These are phyloP conservation scores for Bugulina stolonifera DNA, from an alignment of 2,888 invertebrate genomes.

Conservation along the genomic window DNA sequence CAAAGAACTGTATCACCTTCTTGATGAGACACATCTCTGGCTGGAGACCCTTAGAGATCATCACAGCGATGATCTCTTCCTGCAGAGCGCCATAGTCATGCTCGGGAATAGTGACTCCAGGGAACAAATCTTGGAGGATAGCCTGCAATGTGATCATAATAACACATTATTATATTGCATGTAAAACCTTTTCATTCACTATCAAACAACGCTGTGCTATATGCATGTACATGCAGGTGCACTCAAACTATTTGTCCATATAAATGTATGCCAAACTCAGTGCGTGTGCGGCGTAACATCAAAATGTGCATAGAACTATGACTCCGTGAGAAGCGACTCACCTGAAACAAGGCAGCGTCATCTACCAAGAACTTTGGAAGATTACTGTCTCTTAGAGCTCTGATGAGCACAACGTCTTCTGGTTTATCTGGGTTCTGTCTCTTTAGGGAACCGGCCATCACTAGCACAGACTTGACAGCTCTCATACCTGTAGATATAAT, in stretches of 20 bases:
- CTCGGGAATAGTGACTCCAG: slow-evolving; percentile 70
- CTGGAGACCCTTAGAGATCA: slow-evolving; percentile 58
- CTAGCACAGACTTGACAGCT: slow-evolving; percentile 64
- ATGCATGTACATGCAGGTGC: too few species aligned
- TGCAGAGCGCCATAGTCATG: slow-evolving; percentile 73
- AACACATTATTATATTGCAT: too few species aligned
- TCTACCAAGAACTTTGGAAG: slow-evolving; percentile 81
- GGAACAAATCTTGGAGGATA: slow-evolving; percentile 82
- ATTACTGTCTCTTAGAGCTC: slow-evolving; percentile 81
- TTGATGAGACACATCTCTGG: slow-evolving; percentile 68
- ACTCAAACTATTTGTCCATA: too few species aligned
- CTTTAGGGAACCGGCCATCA: slow-evolving; percentile 85
- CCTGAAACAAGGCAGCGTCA: slow-evolving; percentile 74
- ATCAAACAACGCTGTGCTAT: too few species aligned
- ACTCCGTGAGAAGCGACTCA: too few species aligned
- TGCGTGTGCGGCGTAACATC: too few species aligned
- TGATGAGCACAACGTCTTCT: slow-evolving; percentile 70
- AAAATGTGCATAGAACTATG: too few species aligned
- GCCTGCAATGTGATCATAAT: too few species aligned
- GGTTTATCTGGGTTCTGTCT: slow-evolving; percentile 74
- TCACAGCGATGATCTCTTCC: slow-evolving; percentile 57
- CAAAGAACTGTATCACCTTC: slow-evolving; percentile 78
- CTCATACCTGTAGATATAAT: slow-evolving; percentile 68
- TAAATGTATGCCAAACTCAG: too few species aligned
- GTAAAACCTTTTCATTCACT: too few species aligned